Evolutionary conservation across 1,140 invertebrate genomes (phyloP).

Genomic region (Drosophila kikkawai): DNA sequence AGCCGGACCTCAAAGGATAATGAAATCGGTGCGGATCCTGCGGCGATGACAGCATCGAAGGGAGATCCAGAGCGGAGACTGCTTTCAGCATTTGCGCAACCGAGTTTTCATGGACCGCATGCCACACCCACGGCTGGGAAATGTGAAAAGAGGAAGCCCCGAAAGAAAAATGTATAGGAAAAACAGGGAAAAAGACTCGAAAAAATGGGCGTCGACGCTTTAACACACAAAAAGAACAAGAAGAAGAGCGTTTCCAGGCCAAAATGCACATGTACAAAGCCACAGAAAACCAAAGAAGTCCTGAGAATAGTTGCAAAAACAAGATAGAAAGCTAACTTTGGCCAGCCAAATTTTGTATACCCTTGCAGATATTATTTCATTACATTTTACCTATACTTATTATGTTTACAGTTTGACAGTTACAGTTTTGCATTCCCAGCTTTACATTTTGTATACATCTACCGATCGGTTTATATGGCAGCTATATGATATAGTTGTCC

Average conservation of each 20-base stretch:
- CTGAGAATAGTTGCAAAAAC: conserved; percentile 3
- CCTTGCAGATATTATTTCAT: no score
- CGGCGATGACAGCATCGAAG: conserved; percentile 79
- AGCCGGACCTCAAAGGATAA: conserved; percentile 13
- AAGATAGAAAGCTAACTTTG: no score
- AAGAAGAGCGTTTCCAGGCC: conserved; percentile 14
- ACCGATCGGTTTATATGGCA: no score
- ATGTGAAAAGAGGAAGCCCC: conserved; percentile 14
- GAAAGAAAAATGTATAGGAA: neutral
- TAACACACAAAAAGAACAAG: conserved; percentile 30
- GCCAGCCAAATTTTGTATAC: no score
- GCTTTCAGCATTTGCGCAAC: conserved; percentile 38
- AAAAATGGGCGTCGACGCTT: conserved; percentile 46
- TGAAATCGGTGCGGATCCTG: conserved; percentile 29
- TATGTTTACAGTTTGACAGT: no score
- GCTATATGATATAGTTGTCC: no score
- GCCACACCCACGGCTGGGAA: conserved; percentile 39
- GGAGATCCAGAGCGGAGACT: conserved; percentile 5
- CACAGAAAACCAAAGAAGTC: neutral
- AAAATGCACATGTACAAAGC: conserved; percentile 22
- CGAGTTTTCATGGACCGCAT: conserved; percentile 40
- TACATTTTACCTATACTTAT: no score
- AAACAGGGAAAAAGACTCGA: conserved; percentile 32
- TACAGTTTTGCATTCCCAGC: no score
- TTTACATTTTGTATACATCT: no score